phyloP scores from a whole-genome alignment of 2,797 vertebrate genomes.

The Phrynocephalus forsythii region DNA sequence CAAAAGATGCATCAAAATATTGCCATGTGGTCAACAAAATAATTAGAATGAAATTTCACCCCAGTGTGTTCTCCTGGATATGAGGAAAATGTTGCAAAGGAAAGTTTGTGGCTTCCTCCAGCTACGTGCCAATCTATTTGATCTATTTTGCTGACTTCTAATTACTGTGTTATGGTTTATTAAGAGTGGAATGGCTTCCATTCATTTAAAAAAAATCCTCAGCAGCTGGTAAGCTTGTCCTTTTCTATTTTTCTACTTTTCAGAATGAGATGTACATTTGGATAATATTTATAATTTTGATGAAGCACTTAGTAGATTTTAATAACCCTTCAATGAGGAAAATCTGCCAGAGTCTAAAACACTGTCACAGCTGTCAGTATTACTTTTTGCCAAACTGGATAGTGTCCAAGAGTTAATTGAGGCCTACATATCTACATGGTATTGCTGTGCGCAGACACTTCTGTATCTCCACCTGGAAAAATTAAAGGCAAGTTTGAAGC shows the following conservation, averaged over 20 bases:
- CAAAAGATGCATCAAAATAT: conserved; percentile 21
- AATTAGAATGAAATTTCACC: conserved; percentile 19
- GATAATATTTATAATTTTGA: conserved; percentile 43
- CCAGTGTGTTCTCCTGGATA: not conserved
- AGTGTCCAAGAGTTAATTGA: conserved; percentile 33
- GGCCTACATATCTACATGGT: conserved; percentile 13
- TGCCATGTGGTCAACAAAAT: conserved; percentile 1
- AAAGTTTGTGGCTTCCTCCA: conserved; percentile 4
- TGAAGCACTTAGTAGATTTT: conserved; percentile 26
- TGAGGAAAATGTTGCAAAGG: not conserved
- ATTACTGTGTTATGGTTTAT: conserved; percentile 24
- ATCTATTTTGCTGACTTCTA: conserved; percentile 9
- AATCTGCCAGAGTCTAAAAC: not conserved
- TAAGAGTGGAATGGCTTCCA: conserved; percentile 20
- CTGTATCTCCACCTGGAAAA: not conserved
- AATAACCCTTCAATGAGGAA: not conserved
- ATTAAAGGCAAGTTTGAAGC: conserved; percentile 26
- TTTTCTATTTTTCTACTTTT: conserved; percentile 33
- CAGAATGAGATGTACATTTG: conserved; percentile 33
- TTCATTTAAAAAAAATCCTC: not conserved
- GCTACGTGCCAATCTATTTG: not conserved
- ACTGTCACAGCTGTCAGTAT: conserved; percentile 42
- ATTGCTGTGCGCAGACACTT: not conserved
- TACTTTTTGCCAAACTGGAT: conserved; percentile 36
- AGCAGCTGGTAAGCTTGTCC: conserved; percentile 49